Base-by-base conservation (phyloP, 2,113 vertebrate genomes). In the Saccopteryx bilineata region DNA sequence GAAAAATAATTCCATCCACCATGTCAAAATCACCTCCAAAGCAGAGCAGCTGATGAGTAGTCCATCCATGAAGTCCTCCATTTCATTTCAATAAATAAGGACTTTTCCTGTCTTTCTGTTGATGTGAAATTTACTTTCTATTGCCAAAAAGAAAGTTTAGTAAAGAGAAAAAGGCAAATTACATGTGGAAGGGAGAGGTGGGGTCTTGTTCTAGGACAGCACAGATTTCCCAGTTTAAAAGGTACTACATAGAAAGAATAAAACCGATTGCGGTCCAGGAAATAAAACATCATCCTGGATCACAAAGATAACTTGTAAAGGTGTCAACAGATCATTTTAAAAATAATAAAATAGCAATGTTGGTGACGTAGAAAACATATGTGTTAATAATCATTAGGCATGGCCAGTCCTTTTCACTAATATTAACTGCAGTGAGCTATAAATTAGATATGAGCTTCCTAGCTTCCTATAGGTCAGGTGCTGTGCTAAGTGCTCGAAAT, bases 41-140 rank as follows among this genome's bases (percentile, higher is more conserved):
- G 39, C 39, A 19, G 1, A 69, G 19, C 6, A 54, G 39, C 3
- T 56, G 19, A 54, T 31, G 26, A 52, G 33, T 9, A 87, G 39
- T 56, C 13, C 28, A 19, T n/a, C 13, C 11, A 60, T 74, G 50
- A 92, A 87, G 26, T 18, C 26, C 19, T 46, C 54, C 31, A 52
- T 76, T 85, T 65, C 50, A 63, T 17, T 72, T 56, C 68, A 74
- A 1, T 48, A 82, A 60, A 8, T 28, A 56, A 79, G 52, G 2
- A 39, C 17, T 79, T 50, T 14, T 48, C 31, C 69, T 83, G 54
- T n/a, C 68, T 89, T 80, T 94, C n/a, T 10, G n/a, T 13, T 91
- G 50, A 74, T 82, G 81, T 61, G 46, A 61, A 85, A 93, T 66
- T 71, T 56, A 76, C 13, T 81, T 79, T 80, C 72, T 95, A 7